These are phyloP conservation scores for Zeugodacus cucurbitae DNA, from an alignment of 1,140 invertebrate species.

Conservation along the genomic window DNA sequence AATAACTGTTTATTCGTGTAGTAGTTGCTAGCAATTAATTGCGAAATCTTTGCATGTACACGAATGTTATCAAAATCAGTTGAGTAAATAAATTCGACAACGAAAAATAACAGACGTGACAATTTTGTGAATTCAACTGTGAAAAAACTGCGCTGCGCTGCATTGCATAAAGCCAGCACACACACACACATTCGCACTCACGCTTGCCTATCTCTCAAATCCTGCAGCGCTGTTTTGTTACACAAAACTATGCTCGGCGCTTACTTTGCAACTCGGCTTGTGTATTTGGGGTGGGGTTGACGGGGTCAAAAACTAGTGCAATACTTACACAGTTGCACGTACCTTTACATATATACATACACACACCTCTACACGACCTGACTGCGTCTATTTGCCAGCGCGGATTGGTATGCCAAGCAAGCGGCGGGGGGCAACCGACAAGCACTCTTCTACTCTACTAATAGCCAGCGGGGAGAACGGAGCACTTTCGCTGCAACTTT, in stretches of 20 bases:
- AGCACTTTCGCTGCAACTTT: conserved; percentile 12
- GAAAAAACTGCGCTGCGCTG: conserved; percentile 45
- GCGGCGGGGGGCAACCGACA: not conserved
- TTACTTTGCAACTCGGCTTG: not conserved
- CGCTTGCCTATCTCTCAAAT: not conserved
- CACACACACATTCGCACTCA: not conserved
- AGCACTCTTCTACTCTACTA: not conserved
- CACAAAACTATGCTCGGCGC: not conserved
- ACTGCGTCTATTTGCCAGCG: conserved; percentile 3
- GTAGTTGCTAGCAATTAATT: conserved; percentile 26
- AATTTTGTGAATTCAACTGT: conserved; percentile 65
- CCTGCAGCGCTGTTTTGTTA: conserved; percentile 27
- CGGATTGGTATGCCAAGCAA: not conserved
- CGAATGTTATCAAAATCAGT: conserved; percentile 66
- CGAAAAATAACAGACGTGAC: conserved; percentile 65
- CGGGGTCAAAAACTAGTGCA: conserved; percentile 20
- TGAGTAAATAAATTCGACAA: conserved; percentile 61
- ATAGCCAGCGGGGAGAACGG: not conserved
- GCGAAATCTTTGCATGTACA: conserved; percentile 55
- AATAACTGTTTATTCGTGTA: not conserved
- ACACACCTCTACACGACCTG: too few relatives aligned
- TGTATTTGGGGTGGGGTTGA: not conserved
- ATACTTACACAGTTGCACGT: not conserved
- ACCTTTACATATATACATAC: not conserved
- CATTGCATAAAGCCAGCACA: conserved; percentile 55